These are phyloP conservation scores for Zootermopsis nevadensis DNA, from an alignment of 2,888 invertebrate genomes.

Conservation along the genomic window DNA sequence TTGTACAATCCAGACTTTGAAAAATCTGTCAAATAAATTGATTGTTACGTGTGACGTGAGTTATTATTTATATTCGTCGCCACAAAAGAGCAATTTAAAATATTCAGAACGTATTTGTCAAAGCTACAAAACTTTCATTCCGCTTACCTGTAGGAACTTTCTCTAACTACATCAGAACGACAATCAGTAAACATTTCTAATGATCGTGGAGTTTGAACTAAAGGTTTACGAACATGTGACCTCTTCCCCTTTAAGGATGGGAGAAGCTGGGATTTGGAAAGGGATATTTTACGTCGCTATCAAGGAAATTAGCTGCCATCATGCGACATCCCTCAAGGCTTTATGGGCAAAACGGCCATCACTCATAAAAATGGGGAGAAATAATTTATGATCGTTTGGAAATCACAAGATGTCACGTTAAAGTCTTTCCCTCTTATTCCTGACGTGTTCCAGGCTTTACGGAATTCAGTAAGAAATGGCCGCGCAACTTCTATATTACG, in stretches of 20 bases:
- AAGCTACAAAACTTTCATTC: no score
- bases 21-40: no score
- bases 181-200: not conserved
- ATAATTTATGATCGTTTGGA: conserved; percentile 12
- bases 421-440: not conserved
- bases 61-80: no score
- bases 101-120: no score
- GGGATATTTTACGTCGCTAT: not conserved
- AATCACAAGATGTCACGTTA: not conserved
- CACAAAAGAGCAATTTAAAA: no score
- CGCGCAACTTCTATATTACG: not conserved
- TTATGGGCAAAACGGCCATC: not conserved
- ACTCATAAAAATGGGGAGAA: not conserved
- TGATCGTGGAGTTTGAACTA: not conserved
- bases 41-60: no score
- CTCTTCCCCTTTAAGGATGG: not conserved
- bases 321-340: not conserved
- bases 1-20: no score
- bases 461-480: not conserved
- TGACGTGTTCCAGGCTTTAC: not conserved
- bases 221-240: not conserved
- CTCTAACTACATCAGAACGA: no score
- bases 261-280: not conserved
- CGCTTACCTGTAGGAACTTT: no score
- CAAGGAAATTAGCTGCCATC: not conserved